These are phyloP conservation scores for Galerucella pusilla DNA, from an alignment of 2,888 invertebrate species.

Conservation along the genomic window DNA sequence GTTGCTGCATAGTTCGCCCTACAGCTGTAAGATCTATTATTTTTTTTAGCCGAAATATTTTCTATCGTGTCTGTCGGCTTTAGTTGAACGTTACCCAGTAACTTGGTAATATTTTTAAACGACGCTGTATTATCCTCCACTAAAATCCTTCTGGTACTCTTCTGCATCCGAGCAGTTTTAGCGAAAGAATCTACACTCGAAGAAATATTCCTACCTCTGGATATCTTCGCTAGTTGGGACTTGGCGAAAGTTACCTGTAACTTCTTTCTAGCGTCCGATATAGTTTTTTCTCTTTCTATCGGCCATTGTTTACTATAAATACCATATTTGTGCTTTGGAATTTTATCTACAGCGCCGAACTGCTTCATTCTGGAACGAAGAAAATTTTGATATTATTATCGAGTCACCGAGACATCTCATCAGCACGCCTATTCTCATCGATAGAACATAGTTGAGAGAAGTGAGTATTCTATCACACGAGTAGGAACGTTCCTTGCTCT, in stretches of 20 bases:
- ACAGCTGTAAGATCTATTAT: not conserved
- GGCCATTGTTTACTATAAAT: slow-evolving; percentile 65
- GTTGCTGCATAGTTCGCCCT: not conserved
- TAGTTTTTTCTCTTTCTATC: slow-evolving; percentile 51
- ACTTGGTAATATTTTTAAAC: slow-evolving; percentile 44
- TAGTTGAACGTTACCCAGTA: slow-evolving; percentile 33
- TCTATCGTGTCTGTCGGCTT: not conserved
- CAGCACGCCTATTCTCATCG: too few relatives aligned
- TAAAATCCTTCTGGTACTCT: slow-evolving; percentile 26
- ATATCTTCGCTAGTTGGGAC: slow-evolving; percentile 41
- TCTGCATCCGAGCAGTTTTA: slow-evolving; percentile 24
- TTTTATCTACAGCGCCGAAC: slow-evolving; percentile 63
- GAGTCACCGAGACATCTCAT: too few relatives aligned
- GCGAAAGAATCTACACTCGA: slow-evolving; percentile 42
- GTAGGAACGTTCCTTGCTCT: too few relatives aligned
- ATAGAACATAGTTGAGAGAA: too few relatives aligned
- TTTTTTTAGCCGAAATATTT: not conserved
- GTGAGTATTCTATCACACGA: too few relatives aligned
- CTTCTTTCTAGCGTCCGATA: slow-evolving; percentile 46
- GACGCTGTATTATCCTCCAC: slow-evolving; percentile 25
- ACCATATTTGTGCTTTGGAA: slow-evolving; percentile 65
- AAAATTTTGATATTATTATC: not conserved
- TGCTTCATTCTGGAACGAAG: slow-evolving; percentile 53
- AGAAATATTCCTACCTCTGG: slow-evolving; percentile 41
- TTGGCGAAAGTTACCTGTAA: slow-evolving; percentile 43